Base-by-base conservation (phyloP, 2,888 invertebrate genomes). In the Tiliacea citrago region DNA sequence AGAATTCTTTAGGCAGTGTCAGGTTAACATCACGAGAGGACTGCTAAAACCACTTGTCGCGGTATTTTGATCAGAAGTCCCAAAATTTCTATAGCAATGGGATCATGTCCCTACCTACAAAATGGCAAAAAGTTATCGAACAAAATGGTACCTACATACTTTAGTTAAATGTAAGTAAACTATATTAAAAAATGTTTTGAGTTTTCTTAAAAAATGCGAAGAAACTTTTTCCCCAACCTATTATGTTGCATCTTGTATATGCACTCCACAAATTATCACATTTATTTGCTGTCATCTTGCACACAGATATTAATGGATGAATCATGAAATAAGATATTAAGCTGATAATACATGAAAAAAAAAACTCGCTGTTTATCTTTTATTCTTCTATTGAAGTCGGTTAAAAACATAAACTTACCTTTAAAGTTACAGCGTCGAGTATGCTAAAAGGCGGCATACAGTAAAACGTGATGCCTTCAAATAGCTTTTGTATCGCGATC, bases 381-480 rank as follows among this genome's bases (percentile, higher is more conserved):
- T n/a, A 21, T 49, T 21, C 16, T 35, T 35, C 29, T 29, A 51
- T 49, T 47, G 13, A 45, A 62, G 29, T 13, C n/a, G 29, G 21
- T 45, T 21, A 51, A 16, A 42, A 45, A n/a, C 2, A 10, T 66
- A 35, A 18, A 29, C 83, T 79, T 74, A 96, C 96, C 92, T 94
- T 93, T 18, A 96, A 87, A 1, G 91, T 92, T 10, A 92, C 88
- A 2, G 90, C 83, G 75, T 94, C 92, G 1, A 96, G 88, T 9
- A 95, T 88, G 58, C 92, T 91, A 81, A 97, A 97, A 0, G 97
- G 97, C 51, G 95, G 94, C 87, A 96, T 94, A 77, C 96, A 96
- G 91, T 92, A 96, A 87, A 97, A 97, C 24, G 93, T 95, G 83
- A 96, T 96, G 13, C 96, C 97, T 72, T 93, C 86, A 77, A 97